Evolutionary conservation across 2,797 vertebrate genomes (phyloP).

Genomic region (Synanceia verrucosa): DNA sequence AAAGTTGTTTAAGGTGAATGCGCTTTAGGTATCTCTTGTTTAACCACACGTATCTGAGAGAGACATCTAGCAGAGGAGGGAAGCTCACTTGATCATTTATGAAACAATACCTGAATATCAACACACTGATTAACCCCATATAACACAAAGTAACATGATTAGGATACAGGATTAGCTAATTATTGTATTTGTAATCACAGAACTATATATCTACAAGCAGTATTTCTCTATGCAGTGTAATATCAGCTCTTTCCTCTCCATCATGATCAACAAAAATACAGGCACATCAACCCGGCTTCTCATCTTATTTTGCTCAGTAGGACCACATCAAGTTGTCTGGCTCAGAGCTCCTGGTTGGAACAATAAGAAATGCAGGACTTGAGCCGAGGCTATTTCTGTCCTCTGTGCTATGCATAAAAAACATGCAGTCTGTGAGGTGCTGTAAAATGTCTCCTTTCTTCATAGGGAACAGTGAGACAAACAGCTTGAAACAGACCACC

Average conservation of each 20-base stretch:
- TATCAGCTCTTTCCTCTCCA: conserved; percentile 1
- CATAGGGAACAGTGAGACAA: neutral
- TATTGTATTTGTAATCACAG: neutral
- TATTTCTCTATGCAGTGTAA: neutral
- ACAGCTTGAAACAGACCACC: neutral
- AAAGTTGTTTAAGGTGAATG: conserved; percentile 32
- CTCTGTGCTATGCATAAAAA: conserved; percentile 44
- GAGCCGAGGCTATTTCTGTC: conserved; percentile 52
- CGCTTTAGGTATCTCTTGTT: conserved; percentile 12
- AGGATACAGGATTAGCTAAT: neutral
- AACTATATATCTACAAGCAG: neutral
- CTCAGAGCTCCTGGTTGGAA: conserved; percentile 33
- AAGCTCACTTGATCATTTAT: conserved; percentile 8
- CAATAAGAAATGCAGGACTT: conserved; percentile 43
- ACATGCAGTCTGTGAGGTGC: conserved; percentile 16
- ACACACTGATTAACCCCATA: neutral
- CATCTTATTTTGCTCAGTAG: conserved; percentile 26
- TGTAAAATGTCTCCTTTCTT: conserved; percentile 6
- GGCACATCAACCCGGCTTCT: conserved; percentile 8
- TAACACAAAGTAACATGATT: neutral
- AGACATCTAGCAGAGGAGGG: conserved; percentile 5
- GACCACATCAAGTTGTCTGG: conserved; percentile 42
- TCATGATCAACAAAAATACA: conserved; percentile 11
- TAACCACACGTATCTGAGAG: conserved; percentile 4
- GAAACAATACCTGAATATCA: conserved; percentile 18